phyloP scores from a whole-genome alignment of 2,888 invertebrate species.

The Coelinius sp. region DNA sequence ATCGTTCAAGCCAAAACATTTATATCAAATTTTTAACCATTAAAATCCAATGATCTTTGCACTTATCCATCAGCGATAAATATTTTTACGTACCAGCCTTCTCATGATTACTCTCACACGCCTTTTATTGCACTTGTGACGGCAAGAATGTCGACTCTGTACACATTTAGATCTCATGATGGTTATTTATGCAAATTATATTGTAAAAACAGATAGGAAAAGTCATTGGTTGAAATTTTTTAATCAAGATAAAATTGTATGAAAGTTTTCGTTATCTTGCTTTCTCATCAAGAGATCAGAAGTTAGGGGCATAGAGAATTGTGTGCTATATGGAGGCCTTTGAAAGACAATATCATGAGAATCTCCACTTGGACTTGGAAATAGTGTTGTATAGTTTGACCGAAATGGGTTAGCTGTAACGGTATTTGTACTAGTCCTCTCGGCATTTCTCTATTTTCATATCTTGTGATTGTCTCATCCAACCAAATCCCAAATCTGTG shows the following conservation, averaged over 20 bases:
- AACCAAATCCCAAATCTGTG: neutral
- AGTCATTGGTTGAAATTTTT: constrained; percentile 10
- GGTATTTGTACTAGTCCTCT: constrained; percentile 7
- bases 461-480: neutral
- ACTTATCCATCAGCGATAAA: neutral
- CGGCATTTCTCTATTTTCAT: constrained; percentile 20
- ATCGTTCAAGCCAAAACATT: neutral
- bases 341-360: constrained; percentile 21
- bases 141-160: neutral
- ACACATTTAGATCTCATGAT: neutral
- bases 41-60: neutral
- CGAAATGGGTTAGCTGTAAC: constrained; percentile 13
- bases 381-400: constrained; percentile 11
- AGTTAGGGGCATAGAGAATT: constrained; percentile 12
- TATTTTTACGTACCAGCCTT: no score
- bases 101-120: neutral
- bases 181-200: constrained; percentile 20
- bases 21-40: neutral
- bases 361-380: constrained; percentile 20
- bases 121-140: constrained; percentile 3
- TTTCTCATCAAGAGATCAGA: constrained; percentile 33
- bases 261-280: constrained; percentile 29
- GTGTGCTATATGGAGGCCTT: neutral
- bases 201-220: neutral
- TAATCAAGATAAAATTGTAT: constrained; percentile 21